Conservation (phyloP, 2,113 vertebrate genomes). For the Podarcis muralis region DNA sequence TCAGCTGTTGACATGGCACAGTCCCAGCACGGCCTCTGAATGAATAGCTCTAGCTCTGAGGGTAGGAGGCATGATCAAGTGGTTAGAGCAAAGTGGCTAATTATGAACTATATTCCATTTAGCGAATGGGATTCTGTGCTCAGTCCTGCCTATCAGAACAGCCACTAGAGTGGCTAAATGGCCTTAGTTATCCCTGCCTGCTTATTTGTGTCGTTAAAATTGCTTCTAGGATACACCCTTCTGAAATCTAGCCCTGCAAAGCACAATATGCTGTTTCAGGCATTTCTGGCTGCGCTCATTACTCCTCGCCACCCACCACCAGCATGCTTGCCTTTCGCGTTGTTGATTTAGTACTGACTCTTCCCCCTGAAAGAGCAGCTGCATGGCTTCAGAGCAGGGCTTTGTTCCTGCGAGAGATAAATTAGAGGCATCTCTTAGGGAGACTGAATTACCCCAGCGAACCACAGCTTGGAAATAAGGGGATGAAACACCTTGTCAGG, state of each 20-base stretch:
- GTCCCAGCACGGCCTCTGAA: background rate
- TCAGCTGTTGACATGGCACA: background rate
- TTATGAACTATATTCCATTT: background rate
- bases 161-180: background rate
- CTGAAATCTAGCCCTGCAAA: background rate
- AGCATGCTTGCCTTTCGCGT: background rate
- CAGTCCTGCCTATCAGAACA: background rate
- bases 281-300: background rate
- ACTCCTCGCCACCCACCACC: background rate
- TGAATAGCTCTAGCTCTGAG: background rate
- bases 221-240: background rate
- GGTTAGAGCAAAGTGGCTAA: background rate
- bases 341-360: background rate
- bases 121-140: background rate
- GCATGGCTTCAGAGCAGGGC: background rate
- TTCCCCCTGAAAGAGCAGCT: background rate
- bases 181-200: background rate
- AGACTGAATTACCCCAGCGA: background rate
- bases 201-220: background rate
- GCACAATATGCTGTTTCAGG: background rate
- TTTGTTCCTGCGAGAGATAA: slow-evolving; percentile 1
- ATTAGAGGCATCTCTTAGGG: background rate
- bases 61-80: background rate
- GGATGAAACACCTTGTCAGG: background rate
- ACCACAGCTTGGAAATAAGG: background rate